Percentiles rank a stretch among this genome's conserved stretches.
Evolutionary conservation across 2,797 vertebrate species (phyloP).

Genomic region (Nasua narica): DNA sequence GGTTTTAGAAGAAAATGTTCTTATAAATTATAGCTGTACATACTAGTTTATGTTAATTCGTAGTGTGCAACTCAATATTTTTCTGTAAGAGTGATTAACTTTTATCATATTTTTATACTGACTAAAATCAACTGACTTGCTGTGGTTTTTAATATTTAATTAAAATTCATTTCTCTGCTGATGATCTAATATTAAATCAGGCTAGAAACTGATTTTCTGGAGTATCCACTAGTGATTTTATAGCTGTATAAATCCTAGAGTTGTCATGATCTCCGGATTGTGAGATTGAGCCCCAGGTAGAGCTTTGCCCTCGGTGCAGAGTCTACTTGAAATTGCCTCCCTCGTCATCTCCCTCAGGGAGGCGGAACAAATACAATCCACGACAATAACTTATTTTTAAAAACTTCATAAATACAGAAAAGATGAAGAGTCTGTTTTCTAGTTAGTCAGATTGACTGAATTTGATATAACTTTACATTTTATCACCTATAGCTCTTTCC

Average conservation of each 20-base stretch:
- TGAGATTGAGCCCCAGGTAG: neutral
- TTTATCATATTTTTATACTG: neutral
- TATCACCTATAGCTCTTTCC: neutral
- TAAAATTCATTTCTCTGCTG: neutral
- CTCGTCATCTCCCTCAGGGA: neutral
- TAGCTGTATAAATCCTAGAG: constrained; percentile 4
- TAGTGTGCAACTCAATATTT: neutral
- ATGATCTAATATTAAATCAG: constrained; percentile 27
- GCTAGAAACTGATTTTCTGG: constrained; percentile 23
- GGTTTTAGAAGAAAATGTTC: neutral
- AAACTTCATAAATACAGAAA: neutral
- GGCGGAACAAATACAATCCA: neutral
- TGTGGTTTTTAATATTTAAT: constrained; percentile 52
- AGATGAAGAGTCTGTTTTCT: neutral
- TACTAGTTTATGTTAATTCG: constrained; percentile 41
- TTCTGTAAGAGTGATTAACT: neutral
- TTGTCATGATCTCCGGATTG: neutral
- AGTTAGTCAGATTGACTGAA: neutral
- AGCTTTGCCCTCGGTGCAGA: neutral
- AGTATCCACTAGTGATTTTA: neutral
- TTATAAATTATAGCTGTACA: neutral
- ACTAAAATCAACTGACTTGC: neutral
- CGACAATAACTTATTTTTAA: neutral
- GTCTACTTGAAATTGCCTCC: neutral
- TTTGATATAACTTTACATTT: constrained; percentile 18